Percentiles rank a stretch among this genome's conserved stretches.
phyloP scores from a whole-genome alignment of 2,113 vertebrate species.

The Clupea harengus region DNA sequence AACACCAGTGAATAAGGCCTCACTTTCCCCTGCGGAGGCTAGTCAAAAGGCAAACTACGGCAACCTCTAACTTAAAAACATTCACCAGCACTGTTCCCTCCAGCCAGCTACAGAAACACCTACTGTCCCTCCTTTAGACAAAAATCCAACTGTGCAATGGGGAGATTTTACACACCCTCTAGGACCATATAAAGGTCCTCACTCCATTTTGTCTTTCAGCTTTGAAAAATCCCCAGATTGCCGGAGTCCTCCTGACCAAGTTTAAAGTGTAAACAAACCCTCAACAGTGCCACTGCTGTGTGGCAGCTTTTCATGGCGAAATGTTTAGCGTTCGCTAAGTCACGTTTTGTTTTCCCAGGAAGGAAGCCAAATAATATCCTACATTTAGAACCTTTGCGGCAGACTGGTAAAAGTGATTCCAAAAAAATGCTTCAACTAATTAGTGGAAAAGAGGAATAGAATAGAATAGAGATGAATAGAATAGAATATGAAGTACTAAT shows the following conservation, averaged over 20 bases:
- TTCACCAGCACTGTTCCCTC: neutral
- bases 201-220: neutral
- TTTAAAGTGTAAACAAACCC: constrained; percentile 8
- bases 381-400: neutral
- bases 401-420: neutral
- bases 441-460: neutral
- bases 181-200: neutral
- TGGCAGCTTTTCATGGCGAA: constrained; percentile 5
- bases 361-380: constrained; percentile 11
- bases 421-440: neutral
- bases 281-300: neutral
- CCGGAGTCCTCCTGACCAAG: neutral
- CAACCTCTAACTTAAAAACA: neutral
- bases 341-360: constrained; percentile 1
- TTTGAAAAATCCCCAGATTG: neutral
- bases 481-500: too few species aligned
- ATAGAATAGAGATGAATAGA: neutral
- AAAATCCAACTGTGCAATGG: neutral
- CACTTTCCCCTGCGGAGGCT: neutral
- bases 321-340: neutral
- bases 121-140: neutral
- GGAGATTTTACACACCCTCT: neutral
- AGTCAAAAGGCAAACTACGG: neutral
- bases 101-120: neutral
- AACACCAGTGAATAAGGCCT: constrained; percentile 1